phyloP scores from a whole-genome alignment of 2,797 vertebrate species.

The Galaxias olidus region DNA sequence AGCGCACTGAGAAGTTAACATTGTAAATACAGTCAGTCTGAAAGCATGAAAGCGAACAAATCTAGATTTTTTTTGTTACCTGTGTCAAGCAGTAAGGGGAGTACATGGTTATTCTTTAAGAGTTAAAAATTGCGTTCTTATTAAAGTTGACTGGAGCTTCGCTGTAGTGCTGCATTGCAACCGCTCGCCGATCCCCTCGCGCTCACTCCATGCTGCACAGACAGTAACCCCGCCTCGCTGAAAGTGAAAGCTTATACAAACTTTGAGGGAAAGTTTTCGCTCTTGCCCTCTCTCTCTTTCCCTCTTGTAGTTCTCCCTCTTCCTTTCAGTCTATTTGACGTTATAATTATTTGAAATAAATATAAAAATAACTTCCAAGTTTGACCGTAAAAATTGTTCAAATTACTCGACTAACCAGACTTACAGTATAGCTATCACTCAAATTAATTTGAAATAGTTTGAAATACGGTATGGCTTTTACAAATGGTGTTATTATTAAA shows the following conservation, averaged over 20 bases:
- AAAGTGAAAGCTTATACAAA: conserved; percentile 89
- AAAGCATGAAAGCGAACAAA: conserved; percentile 33
- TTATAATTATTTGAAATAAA: no score
- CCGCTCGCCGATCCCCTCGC: conserved; percentile 67
- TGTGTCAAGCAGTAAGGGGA: conserved; percentile 96
- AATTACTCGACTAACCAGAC: no score
- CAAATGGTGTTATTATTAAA: no score
- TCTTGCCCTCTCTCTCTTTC: conserved; percentile 47
- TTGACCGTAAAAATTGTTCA: no score
- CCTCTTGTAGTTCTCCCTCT: conserved; percentile 39
- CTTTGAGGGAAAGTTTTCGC: conserved; percentile 78
- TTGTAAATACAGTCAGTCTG: conserved; percentile 30
- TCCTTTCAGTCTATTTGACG: conserved; percentile 35
- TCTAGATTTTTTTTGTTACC: conserved; percentile 74
- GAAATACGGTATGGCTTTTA: no score
- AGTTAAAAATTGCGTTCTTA: conserved; percentile 66
- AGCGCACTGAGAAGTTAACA: conserved; percentile 39
- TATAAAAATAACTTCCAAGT: no score
- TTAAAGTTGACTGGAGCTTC: conserved; percentile 79
- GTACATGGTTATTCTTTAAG: conserved; percentile 84
- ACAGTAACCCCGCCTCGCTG: conserved; percentile 85
- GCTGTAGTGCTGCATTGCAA: conserved; percentile 81
- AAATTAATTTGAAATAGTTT: no score
- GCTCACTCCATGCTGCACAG: conserved; percentile 75
- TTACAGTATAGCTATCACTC: no score